A percentile compares a stretch with the other conserved stretches of the same genome.
These are phyloP conservation scores for Carcharodon carcharias DNA, from an alignment of 2,797 vertebrate species.

Conservation along the genomic window DNA sequence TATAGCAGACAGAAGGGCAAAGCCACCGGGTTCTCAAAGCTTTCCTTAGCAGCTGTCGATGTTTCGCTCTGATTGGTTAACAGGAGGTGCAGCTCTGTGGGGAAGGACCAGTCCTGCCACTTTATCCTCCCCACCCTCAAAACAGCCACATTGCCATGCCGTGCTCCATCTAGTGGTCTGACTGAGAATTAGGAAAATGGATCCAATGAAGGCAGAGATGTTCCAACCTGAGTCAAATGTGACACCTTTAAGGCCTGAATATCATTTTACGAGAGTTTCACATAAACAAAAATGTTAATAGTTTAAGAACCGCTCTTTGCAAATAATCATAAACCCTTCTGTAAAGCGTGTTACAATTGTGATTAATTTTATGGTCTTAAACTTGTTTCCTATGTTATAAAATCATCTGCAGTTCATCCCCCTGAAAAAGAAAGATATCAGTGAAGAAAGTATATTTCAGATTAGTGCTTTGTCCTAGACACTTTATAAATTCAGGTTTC, in stretches of 20 bases:
- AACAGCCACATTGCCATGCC: neutral
- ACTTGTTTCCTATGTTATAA: neutral
- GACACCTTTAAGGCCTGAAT: neutral
- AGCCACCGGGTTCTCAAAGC: neutral
- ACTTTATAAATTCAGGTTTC: neutral
- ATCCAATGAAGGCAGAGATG: neutral
- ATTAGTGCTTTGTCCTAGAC: neutral
- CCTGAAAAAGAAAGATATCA: neutral
- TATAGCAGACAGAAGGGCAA: constrained; percentile 17
- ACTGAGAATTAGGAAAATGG: neutral
- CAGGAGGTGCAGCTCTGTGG: constrained; percentile 24
- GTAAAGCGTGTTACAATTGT: neutral
- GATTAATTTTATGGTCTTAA: neutral
- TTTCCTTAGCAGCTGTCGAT: constrained; percentile 20
- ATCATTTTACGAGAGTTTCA: neutral
- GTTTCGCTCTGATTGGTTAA: constrained; percentile 28
- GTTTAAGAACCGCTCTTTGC: neutral
- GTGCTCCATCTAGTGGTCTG: constrained; percentile 16
- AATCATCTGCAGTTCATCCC: neutral
- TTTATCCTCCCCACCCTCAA: neutral
- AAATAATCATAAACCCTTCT: neutral
- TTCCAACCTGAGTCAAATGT: neutral
- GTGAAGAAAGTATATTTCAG: neutral
- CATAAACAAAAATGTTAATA: neutral
- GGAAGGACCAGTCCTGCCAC: neutral